Percentiles rank a stretch among this genome's conserved stretches.
These are phyloP conservation scores for Oryzias melastigma DNA, from an alignment of 2,113 vertebrate genomes.

Conservation along the genomic window DNA sequence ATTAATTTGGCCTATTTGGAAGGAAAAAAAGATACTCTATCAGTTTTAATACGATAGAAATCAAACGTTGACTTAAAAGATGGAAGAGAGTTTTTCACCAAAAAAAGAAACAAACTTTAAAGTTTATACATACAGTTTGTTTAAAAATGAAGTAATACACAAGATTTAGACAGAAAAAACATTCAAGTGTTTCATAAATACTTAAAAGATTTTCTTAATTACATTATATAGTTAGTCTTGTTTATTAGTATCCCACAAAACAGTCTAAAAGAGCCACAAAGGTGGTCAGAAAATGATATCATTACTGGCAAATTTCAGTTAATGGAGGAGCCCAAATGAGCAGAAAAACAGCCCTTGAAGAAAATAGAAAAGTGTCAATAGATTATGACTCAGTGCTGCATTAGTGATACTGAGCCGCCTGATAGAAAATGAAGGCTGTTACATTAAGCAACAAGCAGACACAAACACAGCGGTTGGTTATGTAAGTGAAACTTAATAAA, in stretches of 20 bases:
- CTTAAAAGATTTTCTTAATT: not conserved
- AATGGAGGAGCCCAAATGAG: not conserved
- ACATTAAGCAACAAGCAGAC: not conserved
- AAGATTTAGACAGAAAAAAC: no score
- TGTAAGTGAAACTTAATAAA: no score
- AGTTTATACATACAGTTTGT: no score
- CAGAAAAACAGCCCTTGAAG: not conserved
- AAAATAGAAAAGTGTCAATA: not conserved
- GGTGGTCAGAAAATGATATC: not conserved
- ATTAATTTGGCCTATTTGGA: slow-evolving; percentile 80
- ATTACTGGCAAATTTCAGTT: slow-evolving; percentile 3
- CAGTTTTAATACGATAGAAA: not conserved
- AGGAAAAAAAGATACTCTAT: not conserved
- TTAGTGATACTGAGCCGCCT: rapidly evolving
- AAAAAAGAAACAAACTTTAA: no score
- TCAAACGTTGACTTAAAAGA: not conserved
- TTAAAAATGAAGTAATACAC: no score
- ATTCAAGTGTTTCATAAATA: not conserved
- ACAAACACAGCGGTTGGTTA: not conserved
- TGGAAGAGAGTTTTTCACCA: not conserved
- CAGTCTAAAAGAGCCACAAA: not conserved
- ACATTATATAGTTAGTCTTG: no score
- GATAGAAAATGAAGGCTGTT: slow-evolving; percentile 5
- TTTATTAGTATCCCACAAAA: not conserved
- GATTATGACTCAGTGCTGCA: not conserved